Evolutionary conservation across 2,888 invertebrate genomes (phyloP).

Genomic region (Phlogophora meticulosa): DNA sequence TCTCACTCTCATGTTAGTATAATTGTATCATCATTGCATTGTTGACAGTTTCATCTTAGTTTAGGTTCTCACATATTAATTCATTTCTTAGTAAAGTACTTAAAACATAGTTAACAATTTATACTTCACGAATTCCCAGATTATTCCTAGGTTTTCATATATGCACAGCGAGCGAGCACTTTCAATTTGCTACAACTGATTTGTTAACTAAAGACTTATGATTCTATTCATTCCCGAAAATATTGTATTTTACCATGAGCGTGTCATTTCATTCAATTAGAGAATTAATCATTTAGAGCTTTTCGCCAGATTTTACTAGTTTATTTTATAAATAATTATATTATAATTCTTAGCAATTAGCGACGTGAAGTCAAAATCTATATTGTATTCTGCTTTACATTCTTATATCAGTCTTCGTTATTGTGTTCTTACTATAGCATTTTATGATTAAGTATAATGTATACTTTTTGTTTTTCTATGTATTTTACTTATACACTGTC

Average conservation of each 20-base stretch:
- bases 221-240: constrained; percentile 55
- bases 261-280: constrained; percentile 35
- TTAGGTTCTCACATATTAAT: constrained; percentile 1
- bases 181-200: constrained; percentile 17
- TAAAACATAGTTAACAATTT: not conserved
- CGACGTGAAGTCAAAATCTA: constrained; percentile 76
- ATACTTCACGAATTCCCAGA: constrained; percentile 6
- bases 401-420: constrained; percentile 68
- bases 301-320: constrained; percentile 43
- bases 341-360: constrained; percentile 84
- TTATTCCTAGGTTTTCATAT: not conserved
- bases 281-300: constrained; percentile 32
- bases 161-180: constrained; percentile 23
- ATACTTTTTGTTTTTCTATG: constrained; percentile 65
- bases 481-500: constrained; percentile 70
- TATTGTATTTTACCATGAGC: constrained; percentile 47
- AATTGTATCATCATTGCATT: constrained; percentile 18
- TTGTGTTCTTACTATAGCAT: constrained; percentile 82
- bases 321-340: constrained; percentile 49
- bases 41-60: constrained; percentile 40
- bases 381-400: constrained; percentile 74
- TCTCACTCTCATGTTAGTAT: constrained; percentile 2
- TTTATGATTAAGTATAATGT: constrained; percentile 71
- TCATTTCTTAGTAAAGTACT: constrained; percentile 13
- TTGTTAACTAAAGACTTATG: constrained; percentile 39